Conservation (phyloP, 2,113 vertebrate genomes). For the Albula glossodonta region DNA sequence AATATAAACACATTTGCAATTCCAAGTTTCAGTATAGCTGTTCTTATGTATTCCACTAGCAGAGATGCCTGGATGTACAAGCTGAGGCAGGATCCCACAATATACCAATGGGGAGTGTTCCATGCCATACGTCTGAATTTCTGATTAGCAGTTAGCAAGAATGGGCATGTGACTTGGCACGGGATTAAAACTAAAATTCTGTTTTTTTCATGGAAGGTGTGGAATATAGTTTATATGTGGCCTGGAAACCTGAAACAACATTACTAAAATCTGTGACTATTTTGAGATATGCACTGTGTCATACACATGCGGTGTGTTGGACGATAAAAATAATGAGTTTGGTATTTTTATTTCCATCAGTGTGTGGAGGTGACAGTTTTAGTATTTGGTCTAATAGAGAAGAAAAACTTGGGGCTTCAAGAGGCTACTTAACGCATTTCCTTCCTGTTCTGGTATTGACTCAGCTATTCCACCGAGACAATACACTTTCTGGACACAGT, state of each 20-base stretch:
- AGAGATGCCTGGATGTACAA: not conserved
- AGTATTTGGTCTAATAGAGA: conserved; percentile 2
- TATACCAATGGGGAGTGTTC: not conserved
- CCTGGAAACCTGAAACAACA: not conserved
- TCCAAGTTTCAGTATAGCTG: not conserved
- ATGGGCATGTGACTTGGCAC: not conserved
- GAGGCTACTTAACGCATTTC: not conserved
- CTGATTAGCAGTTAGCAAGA: no score
- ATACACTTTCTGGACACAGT: not conserved
- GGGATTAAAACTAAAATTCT: not conserved
- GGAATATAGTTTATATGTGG: not conserved
- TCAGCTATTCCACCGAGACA: conserved; percentile 16
- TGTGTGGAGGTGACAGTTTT: conserved; percentile 7
- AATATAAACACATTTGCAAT: no score
- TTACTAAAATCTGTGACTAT: not conserved
- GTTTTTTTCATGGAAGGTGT: not conserved
- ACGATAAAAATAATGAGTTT: not conserved
- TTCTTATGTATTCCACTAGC: not conserved
- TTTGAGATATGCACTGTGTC: not conserved
- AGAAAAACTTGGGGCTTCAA: not conserved
- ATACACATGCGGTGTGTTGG: not conserved
- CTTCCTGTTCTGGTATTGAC: not conserved
- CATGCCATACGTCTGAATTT: no score
- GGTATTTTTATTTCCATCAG: conserved; percentile 1
- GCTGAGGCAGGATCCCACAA: not conserved